Evolutionary conservation across 2,888 invertebrate species (phyloP).

Genomic region (Scaptomyza flava): DNA sequence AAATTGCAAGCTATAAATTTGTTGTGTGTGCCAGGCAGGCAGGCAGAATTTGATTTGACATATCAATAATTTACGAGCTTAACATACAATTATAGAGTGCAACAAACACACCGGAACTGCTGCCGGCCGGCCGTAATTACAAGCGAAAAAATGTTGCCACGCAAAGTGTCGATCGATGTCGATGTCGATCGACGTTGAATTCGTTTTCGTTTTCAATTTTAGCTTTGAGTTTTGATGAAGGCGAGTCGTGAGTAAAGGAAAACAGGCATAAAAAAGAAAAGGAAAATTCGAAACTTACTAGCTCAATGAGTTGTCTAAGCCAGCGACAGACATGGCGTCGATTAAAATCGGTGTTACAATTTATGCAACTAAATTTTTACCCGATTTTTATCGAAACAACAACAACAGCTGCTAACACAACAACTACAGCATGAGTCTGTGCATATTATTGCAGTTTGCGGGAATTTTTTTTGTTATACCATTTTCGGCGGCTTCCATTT

Average conservation of each 20-base stretch:
- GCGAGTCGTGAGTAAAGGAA: slow-evolving; percentile 1
- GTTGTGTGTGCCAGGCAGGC: slow-evolving; percentile 20
- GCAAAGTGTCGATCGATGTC: slow-evolving; percentile 67
- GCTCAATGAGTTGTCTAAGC: slow-evolving; percentile 70
- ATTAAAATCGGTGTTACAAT: slow-evolving; percentile 81
- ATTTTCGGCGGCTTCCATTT: slow-evolving; percentile 38
- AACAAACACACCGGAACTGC: slow-evolving; percentile 68
- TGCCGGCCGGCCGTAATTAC: slow-evolving; percentile 70
- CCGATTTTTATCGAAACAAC: slow-evolving; percentile 68
- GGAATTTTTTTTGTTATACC: slow-evolving; percentile 24
- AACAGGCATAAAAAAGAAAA: slow-evolving; percentile 5
- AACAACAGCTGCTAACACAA: slow-evolving; percentile 24
- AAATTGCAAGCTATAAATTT: slow-evolving; percentile 63
- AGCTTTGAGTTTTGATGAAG: slow-evolving; percentile 1
- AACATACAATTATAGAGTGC: slow-evolving; percentile 64
- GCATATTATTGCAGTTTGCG: slow-evolving; percentile 43
- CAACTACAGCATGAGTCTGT: slow-evolving; percentile 15
- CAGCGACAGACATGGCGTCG: slow-evolving; percentile 65
- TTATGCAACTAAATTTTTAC: slow-evolving; percentile 78
- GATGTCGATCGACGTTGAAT: slow-evolving; percentile 29
- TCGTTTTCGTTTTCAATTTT: slow-evolving; percentile 26
- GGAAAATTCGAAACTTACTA: slow-evolving; percentile 9
- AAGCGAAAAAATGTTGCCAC: slow-evolving; percentile 45
- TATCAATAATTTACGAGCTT: slow-evolving; percentile 73
- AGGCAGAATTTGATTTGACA: slow-evolving; percentile 71